Evolutionary conservation across 2,797 vertebrate genomes (phyloP), one percentile per base, ranked within the genome.

Genomic region (Myotis myotis): DNA sequence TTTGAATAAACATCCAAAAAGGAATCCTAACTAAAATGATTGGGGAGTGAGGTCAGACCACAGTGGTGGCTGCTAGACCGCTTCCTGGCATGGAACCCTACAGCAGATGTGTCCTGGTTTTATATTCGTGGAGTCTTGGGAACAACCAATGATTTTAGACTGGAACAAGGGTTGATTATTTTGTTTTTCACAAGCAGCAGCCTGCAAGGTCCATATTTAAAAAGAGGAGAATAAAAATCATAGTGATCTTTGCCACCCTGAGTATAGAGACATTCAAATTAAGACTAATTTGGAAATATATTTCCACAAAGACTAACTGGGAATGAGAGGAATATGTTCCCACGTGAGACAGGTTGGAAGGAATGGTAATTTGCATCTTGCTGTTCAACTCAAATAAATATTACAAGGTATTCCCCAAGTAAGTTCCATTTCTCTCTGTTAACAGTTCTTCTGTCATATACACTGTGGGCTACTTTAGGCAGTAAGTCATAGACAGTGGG

Each of bases 91-190:
- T n/a, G 78, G 36, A 85, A 75, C 28, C 23, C 20, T 9, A 8
- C 44, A 47, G 57, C 95, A 96, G 95, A 96, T 95, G 93, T 95
- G 92, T 96, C 84, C 95, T 93, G 64, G 1, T 93, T 78, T 81
- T 90, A 51, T 83, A 33, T 55, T 9, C 25, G 28, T 71, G 49
- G 25, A n/a, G 23, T 90, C 72, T 88, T 82, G 78, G 81, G 87
- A 96, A 85, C 62, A 76, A 19, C 90, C 74, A 71, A n/a, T 84
- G 81, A 84, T 89, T 87, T 94, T 60, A 92, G 64, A 87, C 38
- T 44, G 12, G 81, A 91, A 83, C 30, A 85, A 76, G 33, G 5
- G 38, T 55, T 79, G 62, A 38, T 79, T 82, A 68, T 95, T 93
- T 89, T 84, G 70, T 88, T 80, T 95, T 96, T 87, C 64, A 85